Conservation (phyloP, 1,140 invertebrate species). For the Brachionus angularis region DNA sequence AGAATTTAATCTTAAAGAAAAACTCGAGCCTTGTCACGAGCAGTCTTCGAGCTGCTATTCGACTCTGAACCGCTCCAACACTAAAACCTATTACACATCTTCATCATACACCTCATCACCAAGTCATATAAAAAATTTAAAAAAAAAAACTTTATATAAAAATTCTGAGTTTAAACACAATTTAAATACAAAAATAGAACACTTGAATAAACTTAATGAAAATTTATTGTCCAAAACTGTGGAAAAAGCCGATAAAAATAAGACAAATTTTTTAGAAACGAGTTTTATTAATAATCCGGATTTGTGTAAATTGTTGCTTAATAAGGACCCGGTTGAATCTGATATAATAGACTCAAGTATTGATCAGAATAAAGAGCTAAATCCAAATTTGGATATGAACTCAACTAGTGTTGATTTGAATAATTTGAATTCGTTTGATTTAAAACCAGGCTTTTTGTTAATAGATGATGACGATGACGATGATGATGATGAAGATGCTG, state of each 20-base stretch:
- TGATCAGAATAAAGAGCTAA: too few species aligned
- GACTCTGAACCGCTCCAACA: conserved; percentile 16
- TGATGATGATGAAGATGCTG: not conserved
- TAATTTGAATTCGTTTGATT: not conserved
- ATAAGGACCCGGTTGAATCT: not conserved
- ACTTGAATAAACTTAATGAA: not conserved
- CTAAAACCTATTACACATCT: too few species aligned
- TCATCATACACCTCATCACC: too few species aligned
- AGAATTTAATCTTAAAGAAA: conserved; percentile 23
- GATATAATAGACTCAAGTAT: too few species aligned
- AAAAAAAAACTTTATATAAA: conserved; percentile 22
- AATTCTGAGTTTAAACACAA: conserved; percentile 23
- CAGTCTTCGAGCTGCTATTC: conserved; percentile 1
- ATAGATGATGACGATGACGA: conserved; percentile 23
- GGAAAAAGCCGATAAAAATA: too few species aligned
- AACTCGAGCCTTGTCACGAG: not conserved
- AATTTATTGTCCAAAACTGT: not conserved
- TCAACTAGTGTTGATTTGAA: too few species aligned
- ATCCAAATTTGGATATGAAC: too few species aligned
- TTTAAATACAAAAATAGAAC: not conserved
- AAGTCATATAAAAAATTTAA: too few species aligned
- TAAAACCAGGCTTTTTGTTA: conserved; percentile 33
- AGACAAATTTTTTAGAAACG: conserved; percentile 19
- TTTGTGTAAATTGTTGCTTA: not conserved
- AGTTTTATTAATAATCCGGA: not conserved